Evolutionary conservation across 2,797 vertebrate species (phyloP).

Genomic region (Ctenosaura bakeri): DNA sequence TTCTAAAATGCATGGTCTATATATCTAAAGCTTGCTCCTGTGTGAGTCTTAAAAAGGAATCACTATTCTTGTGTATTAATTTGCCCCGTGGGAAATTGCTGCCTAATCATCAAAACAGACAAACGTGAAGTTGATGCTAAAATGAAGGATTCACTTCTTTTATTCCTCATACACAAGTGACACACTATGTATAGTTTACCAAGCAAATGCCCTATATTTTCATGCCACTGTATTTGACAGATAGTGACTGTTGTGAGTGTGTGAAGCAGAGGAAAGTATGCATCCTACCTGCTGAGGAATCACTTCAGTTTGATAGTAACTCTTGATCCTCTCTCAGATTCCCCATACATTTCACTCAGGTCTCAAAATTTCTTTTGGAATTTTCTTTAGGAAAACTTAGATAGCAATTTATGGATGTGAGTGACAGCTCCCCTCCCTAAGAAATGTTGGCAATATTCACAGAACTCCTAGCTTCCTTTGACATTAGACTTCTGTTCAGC

Average conservation of each 20-base stretch:
- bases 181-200: neutral
- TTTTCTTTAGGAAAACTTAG: neutral
- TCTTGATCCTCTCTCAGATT: neutral
- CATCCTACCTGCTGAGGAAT: neutral
- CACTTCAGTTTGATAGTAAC: neutral
- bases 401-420: neutral
- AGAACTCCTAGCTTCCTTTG: neutral
- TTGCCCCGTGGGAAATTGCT: neutral
- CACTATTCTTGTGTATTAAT: neutral
- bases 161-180: neutral
- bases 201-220: neutral
- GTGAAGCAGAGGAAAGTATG: slow-evolving; percentile 32
- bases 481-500: neutral
- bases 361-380: neutral
- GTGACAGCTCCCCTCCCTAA: too few relatives aligned
- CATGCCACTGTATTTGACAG: neutral
- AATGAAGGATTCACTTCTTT: neutral
- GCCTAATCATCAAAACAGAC: neutral
- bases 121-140: neutral
- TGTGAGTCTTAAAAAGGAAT: slow-evolving; percentile 19
- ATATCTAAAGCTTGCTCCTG: slow-evolving; percentile 7
- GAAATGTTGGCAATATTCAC: neutral
- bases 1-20: slow-evolving; percentile 17
- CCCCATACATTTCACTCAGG: neutral
- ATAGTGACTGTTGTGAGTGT: slow-evolving; percentile 31